Conservation (phyloP, 2,113 vertebrate species). For the Dromiciops gliroides region DNA sequence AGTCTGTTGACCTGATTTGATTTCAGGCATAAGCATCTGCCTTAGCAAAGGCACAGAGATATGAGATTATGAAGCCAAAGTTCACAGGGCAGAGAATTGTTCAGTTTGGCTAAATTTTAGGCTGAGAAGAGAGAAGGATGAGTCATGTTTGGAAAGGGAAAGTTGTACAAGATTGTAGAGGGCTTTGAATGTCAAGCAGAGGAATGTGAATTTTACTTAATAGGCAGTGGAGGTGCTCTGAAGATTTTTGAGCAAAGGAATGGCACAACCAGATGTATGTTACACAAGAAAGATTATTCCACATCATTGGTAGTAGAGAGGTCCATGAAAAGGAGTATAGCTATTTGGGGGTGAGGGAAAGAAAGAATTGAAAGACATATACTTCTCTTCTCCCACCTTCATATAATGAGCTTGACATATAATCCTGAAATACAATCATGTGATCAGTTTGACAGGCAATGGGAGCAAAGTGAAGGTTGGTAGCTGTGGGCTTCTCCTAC, state of each 20-base stretch:
- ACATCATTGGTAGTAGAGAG: not conserved
- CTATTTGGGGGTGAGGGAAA: slow-evolving; percentile 20
- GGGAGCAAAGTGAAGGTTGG: not conserved
- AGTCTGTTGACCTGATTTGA: not conserved
- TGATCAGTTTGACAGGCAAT: not conserved
- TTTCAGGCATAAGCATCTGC: not conserved
- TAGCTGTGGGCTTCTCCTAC: not conserved
- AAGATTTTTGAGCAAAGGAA: not conserved
- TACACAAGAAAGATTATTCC: slow-evolving; percentile 27
- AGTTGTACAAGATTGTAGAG: not conserved
- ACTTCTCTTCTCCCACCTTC: not conserved
- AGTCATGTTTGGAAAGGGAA: not conserved
- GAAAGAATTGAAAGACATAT: not conserved
- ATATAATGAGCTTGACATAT: not conserved
- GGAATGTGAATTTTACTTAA: not conserved
- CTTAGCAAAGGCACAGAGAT: not conserved
- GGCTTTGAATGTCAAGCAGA: not conserved
- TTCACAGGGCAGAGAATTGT: not conserved
- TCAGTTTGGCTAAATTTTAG: not conserved
- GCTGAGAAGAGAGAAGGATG: not conserved
- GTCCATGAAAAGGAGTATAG: slow-evolving; percentile 1
- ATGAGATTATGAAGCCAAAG: not conserved
- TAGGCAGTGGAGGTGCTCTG: not conserved
- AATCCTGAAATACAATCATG: not conserved
- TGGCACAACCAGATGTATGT: not conserved